A percentile compares a stretch with the other conserved stretches of the same genome.
Evolutionary conservation across 2,797 vertebrate genomes (phyloP).

Genomic region (Coreius guichenoti): DNA sequence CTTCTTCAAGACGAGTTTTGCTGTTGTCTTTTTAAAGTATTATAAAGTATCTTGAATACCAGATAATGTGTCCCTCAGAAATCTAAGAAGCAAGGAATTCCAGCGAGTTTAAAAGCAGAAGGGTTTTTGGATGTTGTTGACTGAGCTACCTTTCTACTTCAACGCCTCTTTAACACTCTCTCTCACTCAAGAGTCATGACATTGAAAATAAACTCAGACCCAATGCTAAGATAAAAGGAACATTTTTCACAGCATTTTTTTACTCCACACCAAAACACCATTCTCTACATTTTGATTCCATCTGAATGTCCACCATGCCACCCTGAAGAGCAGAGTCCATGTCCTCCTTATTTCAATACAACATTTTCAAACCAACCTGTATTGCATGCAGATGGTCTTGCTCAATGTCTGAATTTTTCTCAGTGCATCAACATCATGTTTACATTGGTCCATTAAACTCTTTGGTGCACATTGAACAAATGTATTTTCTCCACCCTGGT

Average conservation of each 20-base stretch:
- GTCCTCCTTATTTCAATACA: background rate
- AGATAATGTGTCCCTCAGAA: background rate
- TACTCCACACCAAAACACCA: constrained; percentile 12
- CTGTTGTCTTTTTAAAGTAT: background rate
- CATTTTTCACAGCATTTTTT: background rate
- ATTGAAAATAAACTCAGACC: background rate
- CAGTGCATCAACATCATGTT: constrained; percentile 1
- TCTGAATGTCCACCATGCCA: background rate
- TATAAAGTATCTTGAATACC: background rate
- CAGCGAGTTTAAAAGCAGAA: background rate
- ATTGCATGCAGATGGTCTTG: background rate
- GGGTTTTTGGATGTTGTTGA: background rate
- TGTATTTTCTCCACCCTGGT: background rate
- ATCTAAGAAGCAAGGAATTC: background rate
- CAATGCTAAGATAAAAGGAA: background rate
- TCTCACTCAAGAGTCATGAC: background rate
- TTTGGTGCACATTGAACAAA: background rate
- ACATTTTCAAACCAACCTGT: background rate
- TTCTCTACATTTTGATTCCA: background rate
- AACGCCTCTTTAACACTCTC: background rate
- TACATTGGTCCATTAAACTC: background rate
- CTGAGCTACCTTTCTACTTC: background rate
- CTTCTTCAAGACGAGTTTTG: background rate
- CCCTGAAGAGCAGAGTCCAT: background rate
- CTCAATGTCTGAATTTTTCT: background rate